phyloP scores from a whole-genome alignment of 1,140 invertebrate species.

The Hypsibius dujardini region DNA sequence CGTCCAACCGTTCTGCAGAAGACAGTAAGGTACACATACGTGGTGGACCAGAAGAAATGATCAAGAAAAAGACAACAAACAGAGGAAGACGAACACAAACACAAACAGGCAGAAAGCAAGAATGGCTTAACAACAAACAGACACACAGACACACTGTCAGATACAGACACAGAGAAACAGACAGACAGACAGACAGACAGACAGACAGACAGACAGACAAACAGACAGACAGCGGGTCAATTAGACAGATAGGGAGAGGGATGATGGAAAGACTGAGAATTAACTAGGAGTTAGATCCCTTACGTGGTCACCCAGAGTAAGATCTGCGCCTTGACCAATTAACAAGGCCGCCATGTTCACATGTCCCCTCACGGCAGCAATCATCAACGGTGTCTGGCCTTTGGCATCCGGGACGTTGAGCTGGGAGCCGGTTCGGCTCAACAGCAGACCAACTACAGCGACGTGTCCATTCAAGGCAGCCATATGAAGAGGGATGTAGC shows the following conservation, averaged over 20 bases:
- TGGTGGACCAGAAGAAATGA: too few species aligned
- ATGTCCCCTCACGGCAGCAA: conserved; percentile 85
- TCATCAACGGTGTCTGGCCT: conserved; percentile 86
- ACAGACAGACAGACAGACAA: too few species aligned
- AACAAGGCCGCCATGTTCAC: conserved; percentile 93
- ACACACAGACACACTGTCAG: too few species aligned
- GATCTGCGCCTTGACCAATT: conserved; percentile 54
- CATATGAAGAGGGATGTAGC: conserved; percentile 79
- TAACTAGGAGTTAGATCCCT: neutral
- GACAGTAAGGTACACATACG: neutral
- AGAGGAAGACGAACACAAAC: too few species aligned
- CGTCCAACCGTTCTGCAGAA: conserved; percentile 70
- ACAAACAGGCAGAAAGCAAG: too few species aligned
- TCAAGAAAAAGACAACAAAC: too few species aligned
- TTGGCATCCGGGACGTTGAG: conserved; percentile 78
- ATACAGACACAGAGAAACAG: too few species aligned
- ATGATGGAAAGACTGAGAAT: too few species aligned
- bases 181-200: too few species aligned
- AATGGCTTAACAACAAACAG: too few species aligned
- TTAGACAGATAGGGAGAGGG: too few species aligned
- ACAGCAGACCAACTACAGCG: conserved; percentile 73
- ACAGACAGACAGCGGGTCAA: too few species aligned
- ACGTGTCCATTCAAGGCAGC: conserved; percentile 90
- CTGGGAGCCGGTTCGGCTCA: conserved; percentile 79
- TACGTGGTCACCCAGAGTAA: neutral